Base-by-base conservation (phyloP, 2,113 vertebrate genomes). In the Rhinichthys klamathensis region DNA sequence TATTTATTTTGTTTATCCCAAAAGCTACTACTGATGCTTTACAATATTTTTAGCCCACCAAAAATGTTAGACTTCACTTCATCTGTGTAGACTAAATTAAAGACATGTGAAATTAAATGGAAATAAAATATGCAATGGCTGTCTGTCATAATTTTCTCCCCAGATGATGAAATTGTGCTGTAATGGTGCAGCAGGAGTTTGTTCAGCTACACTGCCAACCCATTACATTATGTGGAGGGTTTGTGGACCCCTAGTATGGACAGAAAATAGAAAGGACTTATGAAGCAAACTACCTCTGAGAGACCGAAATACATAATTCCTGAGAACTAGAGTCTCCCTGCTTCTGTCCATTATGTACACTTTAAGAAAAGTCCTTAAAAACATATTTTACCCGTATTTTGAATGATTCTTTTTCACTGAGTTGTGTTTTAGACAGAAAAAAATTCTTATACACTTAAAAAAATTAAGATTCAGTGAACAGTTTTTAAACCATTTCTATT, bases 121-220 rank as follows among this genome's bases (percentile, higher is more conserved):
- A 44, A 61, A 87, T 87, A 78, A 89, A 89, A 89, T 87, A 87
- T 87, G 84, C 69, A 91, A 91, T 89, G 92, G 87, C 89, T 92
- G 91, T 90, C 93, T 91, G 90, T 94, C 93, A 94, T 51, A 93
- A 92, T 89, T 90, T 92, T 92, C 41, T 87, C 87, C 18, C 5
- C 51, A 91, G 92, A 91, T 95, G 93, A 95, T 94, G 94, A 94
- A 95, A 95, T 90, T 56, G 78, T 90, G 63, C 85, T 87, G 93
- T 92, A 95, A 94, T 88, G 88, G 80, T 88, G 63, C 84, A 84
- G 85, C 77, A 84, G 78, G 88, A 92, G 90, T 90, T 92, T 91
- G 92, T 92, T 93, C 92, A 91, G 90, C 87, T 87, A 89, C 88
- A 91, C 85, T 89, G 89, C 89, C 91, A 87, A 92, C 90, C 91